These are phyloP conservation scores for Rousettus madagascariensis DNA, from an alignment of 2,797 vertebrate genomes.

Conservation along the genomic window DNA sequence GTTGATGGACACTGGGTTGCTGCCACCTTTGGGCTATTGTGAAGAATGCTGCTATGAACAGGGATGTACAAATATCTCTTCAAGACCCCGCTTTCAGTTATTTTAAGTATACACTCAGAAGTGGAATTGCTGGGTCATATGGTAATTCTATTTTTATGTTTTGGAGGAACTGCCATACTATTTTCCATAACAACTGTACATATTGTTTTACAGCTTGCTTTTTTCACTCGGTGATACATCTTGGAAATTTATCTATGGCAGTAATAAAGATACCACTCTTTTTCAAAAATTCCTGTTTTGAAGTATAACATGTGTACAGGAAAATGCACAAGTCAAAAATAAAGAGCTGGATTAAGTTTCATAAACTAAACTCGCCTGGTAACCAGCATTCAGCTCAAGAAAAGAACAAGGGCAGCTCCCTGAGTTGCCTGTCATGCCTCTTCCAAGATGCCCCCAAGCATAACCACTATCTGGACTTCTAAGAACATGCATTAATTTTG, in stretches of 20 bases:
- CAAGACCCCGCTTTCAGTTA: not conserved
- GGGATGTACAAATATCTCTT: not conserved
- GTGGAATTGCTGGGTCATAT: not conserved
- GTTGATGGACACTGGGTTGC: not conserved
- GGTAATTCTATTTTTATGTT: not conserved
- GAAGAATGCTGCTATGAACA: not conserved
- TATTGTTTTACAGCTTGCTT: not conserved
- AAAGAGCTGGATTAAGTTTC: conserved; percentile 15
- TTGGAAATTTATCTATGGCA: not conserved
- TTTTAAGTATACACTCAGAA: not conserved
- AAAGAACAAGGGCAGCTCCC: not conserved
- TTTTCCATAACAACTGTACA: not conserved
- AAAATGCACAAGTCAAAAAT: not conserved
- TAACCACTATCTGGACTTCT: not conserved
- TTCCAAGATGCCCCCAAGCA: not conserved
- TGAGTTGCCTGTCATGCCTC: not conserved
- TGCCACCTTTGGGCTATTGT: not conserved
- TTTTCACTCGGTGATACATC: not conserved
- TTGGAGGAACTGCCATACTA: not conserved
- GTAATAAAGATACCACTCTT: not conserved
- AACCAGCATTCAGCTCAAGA: not conserved
- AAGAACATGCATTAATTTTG: not conserved
- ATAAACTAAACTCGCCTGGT: not conserved
- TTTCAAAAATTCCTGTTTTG: not conserved
- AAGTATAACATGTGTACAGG: not conserved